These are phyloP conservation scores for Drosophila seguyi DNA, from an alignment of 1,140 invertebrate genomes.

Conservation along the genomic window DNA sequence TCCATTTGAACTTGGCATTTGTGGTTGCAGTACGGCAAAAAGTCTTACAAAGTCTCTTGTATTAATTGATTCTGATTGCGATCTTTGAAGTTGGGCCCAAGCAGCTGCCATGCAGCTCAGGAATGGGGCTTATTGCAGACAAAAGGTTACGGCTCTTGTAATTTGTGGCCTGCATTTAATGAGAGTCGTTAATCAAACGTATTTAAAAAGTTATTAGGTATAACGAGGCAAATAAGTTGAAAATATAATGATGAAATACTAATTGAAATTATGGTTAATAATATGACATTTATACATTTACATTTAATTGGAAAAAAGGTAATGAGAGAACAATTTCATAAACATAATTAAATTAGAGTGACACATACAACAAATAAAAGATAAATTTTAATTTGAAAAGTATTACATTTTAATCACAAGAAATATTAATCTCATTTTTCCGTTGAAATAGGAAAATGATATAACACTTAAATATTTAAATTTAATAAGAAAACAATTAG, in stretches of 20 bases:
- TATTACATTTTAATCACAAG: too few species aligned
- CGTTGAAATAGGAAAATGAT: too few species aligned
- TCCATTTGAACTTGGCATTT: conserved; percentile 69
- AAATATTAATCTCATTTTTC: too few species aligned
- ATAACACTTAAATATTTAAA: too few species aligned
- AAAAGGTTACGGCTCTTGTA: conserved; percentile 44
- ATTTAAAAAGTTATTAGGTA: neutral
- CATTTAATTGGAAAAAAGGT: neutral
- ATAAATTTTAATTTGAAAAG: too few species aligned
- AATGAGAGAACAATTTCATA: too few species aligned
- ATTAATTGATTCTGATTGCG: conserved; percentile 53
- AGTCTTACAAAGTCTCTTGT: conserved; percentile 23
- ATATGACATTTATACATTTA: neutral
- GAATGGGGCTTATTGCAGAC: conserved; percentile 19
- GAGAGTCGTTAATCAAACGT: conserved; percentile 14
- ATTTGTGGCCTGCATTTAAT: conserved; percentile 36
- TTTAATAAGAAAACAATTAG: too few species aligned
- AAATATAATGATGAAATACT: neutral
- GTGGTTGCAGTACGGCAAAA: conserved; percentile 12
- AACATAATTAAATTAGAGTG: too few species aligned
- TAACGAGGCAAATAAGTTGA: neutral
- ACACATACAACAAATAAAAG: too few species aligned
- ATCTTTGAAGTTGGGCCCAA: conserved; percentile 44
- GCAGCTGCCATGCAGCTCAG: conserved; percentile 30
- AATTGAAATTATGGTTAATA: neutral